phyloP scores from a whole-genome alignment of 2,888 invertebrate genomes.

The Agrotis clavis region DNA sequence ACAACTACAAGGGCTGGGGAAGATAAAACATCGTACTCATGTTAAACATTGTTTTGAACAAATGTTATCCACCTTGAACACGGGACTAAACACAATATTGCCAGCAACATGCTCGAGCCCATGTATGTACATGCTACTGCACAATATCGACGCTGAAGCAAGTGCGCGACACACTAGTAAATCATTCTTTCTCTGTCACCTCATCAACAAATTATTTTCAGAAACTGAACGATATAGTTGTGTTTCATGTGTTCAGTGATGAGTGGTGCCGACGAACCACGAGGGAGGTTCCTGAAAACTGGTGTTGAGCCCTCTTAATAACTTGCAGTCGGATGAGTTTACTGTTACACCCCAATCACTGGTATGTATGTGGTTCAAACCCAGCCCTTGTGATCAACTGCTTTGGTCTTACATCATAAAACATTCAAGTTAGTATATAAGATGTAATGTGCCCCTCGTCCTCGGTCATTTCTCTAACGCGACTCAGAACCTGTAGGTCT shows the following conservation, averaged over 20 bases:
- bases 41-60: background rate
- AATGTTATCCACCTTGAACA: background rate
- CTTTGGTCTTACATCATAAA: background rate
- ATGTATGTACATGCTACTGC: background rate
- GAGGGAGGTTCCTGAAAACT: too few relatives aligned
- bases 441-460: conserved; percentile 34
- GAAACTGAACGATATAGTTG: background rate
- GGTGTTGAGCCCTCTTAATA: background rate
- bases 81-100: too few relatives aligned
- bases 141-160: background rate
- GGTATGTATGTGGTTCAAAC: conserved; percentile 1
- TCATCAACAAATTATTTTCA: background rate
- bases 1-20: background rate
- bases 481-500: conserved; percentile 23
- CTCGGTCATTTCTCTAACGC: conserved; percentile 7
- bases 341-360: background rate
- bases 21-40: background rate
- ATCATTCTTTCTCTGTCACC: background rate
- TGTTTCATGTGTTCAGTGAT: background rate
- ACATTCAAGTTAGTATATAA: conserved; percentile 8
- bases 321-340: background rate
- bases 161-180: background rate
- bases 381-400: background rate
- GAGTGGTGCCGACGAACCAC: background rate
- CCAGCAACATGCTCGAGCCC: background rate